phyloP scores from a whole-genome alignment of 23 tunicate species.

The Halocynthia roretzi region DNA sequence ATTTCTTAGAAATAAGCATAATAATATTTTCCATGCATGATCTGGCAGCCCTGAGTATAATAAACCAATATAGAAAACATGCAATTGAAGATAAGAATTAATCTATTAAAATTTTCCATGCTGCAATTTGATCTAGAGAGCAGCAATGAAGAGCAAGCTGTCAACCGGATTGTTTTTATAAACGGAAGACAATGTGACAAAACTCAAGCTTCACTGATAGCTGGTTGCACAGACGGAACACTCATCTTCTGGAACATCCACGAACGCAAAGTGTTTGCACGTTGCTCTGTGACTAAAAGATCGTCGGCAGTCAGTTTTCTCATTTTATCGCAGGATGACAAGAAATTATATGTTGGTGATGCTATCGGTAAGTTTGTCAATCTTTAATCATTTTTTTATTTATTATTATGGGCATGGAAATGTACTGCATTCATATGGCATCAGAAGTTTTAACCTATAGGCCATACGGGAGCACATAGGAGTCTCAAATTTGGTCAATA shows the following conservation, averaged over 20 bases:
- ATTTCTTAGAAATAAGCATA: too few species aligned
- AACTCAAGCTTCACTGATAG: conserved; percentile 39
- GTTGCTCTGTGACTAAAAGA: conserved; percentile 33
- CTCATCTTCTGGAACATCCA: conserved; percentile 66
- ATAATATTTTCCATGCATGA: too few species aligned
- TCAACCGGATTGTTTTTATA: conserved; percentile 51
- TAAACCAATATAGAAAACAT: too few species aligned
- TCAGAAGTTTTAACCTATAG: too few species aligned
- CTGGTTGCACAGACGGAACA: conserved; percentile 89
- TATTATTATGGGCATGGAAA: background rate
- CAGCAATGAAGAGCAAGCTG: conserved; percentile 23
- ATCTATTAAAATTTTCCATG: too few species aligned
- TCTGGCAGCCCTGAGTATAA: too few species aligned
- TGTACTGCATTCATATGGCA: too few species aligned
- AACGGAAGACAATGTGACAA: conserved; percentile 31
- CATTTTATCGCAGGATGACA: conserved; percentile 28
- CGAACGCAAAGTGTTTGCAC: conserved; percentile 38
- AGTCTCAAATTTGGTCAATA: too few species aligned
- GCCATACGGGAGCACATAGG: too few species aligned
- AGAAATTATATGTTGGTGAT: conserved; percentile 47
- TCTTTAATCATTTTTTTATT: background rate
- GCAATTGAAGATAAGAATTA: too few species aligned
- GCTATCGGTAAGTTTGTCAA: conserved; percentile 30
- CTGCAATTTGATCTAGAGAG: background rate
- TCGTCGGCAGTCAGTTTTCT: conserved; percentile 33